phyloP scores from a whole-genome alignment of 2,113 vertebrate genomes.

The Anhinga rufa region DNA sequence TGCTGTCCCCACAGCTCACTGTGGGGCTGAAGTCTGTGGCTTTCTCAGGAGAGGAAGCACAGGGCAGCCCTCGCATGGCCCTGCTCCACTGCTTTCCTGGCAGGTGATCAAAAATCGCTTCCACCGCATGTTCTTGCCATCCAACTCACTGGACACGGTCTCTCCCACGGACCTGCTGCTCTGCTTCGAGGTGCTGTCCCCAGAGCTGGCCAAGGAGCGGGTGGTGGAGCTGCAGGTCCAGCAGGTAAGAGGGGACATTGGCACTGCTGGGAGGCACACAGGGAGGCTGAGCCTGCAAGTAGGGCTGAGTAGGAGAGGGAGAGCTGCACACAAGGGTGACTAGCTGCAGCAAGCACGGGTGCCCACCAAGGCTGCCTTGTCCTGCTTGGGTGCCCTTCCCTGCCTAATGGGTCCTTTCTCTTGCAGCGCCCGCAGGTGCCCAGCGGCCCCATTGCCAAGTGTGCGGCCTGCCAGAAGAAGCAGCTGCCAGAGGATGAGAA shows the following conservation, averaged over 20 bases:
- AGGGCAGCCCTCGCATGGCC: not conserved
- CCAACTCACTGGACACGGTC: constrained; percentile 86
- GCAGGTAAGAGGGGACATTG: constrained; percentile 74
- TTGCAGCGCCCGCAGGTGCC: constrained; percentile 90
- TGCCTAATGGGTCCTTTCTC: not conserved
- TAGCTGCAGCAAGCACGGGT: fast-evolving
- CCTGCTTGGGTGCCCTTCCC: not conserved
- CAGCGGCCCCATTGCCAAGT: constrained; percentile 87
- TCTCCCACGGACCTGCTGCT: constrained; percentile 85
- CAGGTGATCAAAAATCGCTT: constrained; percentile 91
- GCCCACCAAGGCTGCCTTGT: not conserved
- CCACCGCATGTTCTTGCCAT: constrained; percentile 84
- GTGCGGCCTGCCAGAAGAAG: constrained; percentile 92
- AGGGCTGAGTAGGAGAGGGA: not conserved
- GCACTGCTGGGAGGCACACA: not conserved
- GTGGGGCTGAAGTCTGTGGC: not conserved
- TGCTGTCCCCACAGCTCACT: not conserved
- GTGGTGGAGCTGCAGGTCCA: constrained; percentile 90
- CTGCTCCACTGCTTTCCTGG: not conserved
- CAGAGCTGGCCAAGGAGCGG: constrained; percentile 91
- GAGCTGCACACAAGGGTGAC: not conserved
- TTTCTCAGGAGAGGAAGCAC: not conserved
- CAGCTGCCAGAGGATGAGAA: constrained; percentile 92
- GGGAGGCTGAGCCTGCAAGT: not conserved
- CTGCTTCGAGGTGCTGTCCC: constrained; percentile 94